Evolutionary conservation across 53 echinoderm and acorn worm species (phyloP).

Genomic region (Temnopleurus reevesii): DNA sequence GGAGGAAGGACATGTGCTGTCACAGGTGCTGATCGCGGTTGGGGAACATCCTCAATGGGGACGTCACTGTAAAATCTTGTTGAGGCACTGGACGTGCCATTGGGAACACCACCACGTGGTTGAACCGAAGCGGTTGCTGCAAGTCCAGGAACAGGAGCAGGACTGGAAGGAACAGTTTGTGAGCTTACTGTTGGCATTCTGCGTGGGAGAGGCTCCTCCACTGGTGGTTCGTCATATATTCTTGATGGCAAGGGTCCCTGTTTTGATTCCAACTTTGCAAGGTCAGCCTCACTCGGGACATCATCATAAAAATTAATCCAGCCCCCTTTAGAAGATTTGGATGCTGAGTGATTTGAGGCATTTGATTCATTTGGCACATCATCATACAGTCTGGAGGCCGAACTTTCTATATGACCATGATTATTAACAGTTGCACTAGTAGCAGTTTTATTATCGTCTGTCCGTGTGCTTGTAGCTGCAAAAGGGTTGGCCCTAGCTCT

Average conservation of each 20-base stretch:
- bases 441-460: background rate
- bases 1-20: background rate
- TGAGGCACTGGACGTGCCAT: background rate
- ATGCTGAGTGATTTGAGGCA: background rate
- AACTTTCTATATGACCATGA: slow-evolving; percentile 22
- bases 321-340: slow-evolving; percentile 38
- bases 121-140: background rate
- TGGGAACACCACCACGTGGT: background rate
- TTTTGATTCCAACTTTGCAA: slow-evolving; percentile 18
- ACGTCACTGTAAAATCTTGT: slow-evolving; percentile 21
- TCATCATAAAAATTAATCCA: slow-evolving; percentile 97
- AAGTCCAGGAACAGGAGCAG: background rate
- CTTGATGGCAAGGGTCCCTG: slow-evolving; percentile 20
- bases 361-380: slow-evolving; percentile 67
- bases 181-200: background rate
- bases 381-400: slow-evolving; percentile 51
- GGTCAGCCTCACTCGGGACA: slow-evolving; percentile 67
- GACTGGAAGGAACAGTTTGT: background rate
- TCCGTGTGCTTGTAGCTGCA: background rate
- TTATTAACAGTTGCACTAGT: background rate
- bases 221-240: slow-evolving; percentile 46
- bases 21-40: background rate
- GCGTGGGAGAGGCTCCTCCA: background rate
- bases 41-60: background rate
- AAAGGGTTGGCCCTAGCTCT: slow-evolving; percentile 36